These are phyloP conservation scores for Hydra vulgaris DNA, from an alignment of 30 jellyfish, hydroid and myxozoan genomes.

Conservation along the genomic window DNA sequence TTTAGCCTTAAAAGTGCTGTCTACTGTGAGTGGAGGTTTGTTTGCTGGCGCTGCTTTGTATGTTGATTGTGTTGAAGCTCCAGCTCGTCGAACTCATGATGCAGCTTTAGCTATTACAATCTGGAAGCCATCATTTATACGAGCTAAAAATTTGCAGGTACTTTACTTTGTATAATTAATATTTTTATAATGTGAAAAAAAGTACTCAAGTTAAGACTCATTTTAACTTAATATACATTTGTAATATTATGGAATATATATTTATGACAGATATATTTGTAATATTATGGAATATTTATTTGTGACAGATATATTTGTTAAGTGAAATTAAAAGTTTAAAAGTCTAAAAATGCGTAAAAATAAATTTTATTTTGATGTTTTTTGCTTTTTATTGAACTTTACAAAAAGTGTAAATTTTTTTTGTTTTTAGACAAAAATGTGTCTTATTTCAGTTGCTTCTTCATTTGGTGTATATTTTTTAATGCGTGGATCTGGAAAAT, in stretches of 20 bases:
- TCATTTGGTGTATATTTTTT: slow-evolving; percentile 51
- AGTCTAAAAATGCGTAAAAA: too few relatives aligned
- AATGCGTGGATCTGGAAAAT: slow-evolving; percentile 33
- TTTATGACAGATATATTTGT: too few relatives aligned
- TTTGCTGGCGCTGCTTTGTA: slow-evolving; percentile 76
- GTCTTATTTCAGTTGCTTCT: slow-evolving; percentile 34
- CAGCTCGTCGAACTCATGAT: slow-evolving; percentile 70
- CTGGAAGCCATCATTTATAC: slow-evolving; percentile 81
- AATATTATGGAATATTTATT: too few relatives aligned
- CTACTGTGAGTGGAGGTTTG: slow-evolving; percentile 62
- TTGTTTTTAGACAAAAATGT: slow-evolving; percentile 42
- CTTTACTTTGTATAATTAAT: not conserved
- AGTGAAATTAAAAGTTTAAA: too few relatives aligned
- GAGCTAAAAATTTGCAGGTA: slow-evolving; percentile 30
- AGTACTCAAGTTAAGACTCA: too few relatives aligned
- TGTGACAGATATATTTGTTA: too few relatives aligned
- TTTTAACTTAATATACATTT: too few relatives aligned
- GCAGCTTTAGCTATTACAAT: slow-evolving; percentile 51
- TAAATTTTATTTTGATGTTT: too few relatives aligned
- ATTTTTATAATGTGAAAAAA: too few relatives aligned
- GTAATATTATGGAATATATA: too few relatives aligned
- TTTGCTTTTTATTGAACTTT: too few relatives aligned
- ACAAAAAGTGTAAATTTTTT: too few relatives aligned
- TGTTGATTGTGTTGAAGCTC: slow-evolving; percentile 58
- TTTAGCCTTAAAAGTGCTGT: slow-evolving; percentile 29